Evolutionary conservation across 2,797 vertebrate species (phyloP).

Genomic region (Pseudopleuronectes americanus): DNA sequence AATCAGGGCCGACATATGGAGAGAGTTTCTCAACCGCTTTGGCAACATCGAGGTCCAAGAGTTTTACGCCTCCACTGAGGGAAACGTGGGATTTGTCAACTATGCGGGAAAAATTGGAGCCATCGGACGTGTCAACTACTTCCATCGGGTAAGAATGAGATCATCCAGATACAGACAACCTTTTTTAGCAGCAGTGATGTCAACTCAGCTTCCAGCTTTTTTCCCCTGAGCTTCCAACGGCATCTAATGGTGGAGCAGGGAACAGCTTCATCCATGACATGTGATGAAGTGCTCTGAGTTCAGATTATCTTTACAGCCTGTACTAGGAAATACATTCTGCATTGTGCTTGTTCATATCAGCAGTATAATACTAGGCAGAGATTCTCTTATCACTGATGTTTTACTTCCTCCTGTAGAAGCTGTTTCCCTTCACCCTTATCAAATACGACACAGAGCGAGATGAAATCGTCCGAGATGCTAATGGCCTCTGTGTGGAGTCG

Average conservation of each 20-base stretch:
- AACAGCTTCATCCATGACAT: conserved; percentile 1
- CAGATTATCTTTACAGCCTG: not conserved
- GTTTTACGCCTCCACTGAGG: conserved; percentile 91
- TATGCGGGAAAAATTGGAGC: conserved; percentile 89
- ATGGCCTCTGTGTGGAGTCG: conserved; percentile 85
- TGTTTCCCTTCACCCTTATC: conserved; percentile 84
- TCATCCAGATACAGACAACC: not conserved
- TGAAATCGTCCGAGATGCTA: conserved; percentile 83
- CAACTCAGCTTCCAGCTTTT: not conserved
- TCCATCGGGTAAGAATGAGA: conserved; percentile 81
- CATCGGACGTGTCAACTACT: conserved; percentile 84
- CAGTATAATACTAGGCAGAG: not conserved
- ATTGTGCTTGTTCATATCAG: not conserved
- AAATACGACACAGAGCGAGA: conserved; percentile 88
- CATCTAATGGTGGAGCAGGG: not conserved
- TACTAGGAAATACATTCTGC: not conserved
- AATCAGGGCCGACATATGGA: conserved; percentile 89
- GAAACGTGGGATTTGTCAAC: conserved; percentile 89
- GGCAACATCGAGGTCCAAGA: conserved; percentile 86
- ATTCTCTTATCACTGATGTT: not conserved
- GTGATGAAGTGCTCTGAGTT: not conserved
- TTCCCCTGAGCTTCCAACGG: not conserved
- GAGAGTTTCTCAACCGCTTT: conserved; percentile 87
- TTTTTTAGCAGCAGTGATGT: not conserved
- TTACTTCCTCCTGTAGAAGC: conserved; percentile 54